phyloP scores from a whole-genome alignment of 2,888 invertebrate species.

The Torymus tubicola region DNA sequence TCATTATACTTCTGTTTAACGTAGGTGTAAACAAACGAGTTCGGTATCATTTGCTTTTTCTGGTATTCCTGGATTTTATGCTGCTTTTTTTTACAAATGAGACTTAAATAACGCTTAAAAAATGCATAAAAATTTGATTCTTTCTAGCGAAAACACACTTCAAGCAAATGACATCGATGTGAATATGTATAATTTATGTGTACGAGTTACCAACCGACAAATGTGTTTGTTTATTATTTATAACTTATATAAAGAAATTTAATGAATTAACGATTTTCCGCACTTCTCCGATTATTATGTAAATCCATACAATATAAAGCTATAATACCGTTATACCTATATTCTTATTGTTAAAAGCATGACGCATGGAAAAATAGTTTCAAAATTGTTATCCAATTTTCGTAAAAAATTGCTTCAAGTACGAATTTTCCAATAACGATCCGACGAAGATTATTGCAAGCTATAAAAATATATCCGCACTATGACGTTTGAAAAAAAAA shows the following conservation, averaged over 20 bases:
- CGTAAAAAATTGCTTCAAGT: too few relatives aligned
- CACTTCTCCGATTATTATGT: conserved; percentile 17
- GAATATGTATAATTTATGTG: conserved; percentile 63
- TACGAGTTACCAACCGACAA: conserved; percentile 66
- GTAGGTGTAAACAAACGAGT: conserved; percentile 6
- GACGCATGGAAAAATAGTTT: conserved; percentile 4
- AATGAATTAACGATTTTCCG: conserved; percentile 29
- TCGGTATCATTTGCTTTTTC: conserved; percentile 25
- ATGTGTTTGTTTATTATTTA: conserved; percentile 57
- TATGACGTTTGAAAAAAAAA: too few relatives aligned
- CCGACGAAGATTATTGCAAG: too few relatives aligned
- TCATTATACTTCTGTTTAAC: conserved; percentile 37
- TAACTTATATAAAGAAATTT: conserved; percentile 28
- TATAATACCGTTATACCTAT: conserved; percentile 5
- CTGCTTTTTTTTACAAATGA: background rate
- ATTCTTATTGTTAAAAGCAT: conserved; percentile 1
- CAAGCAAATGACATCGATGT: conserved; percentile 19
- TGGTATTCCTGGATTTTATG: conserved; percentile 28
- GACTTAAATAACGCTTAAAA: background rate
- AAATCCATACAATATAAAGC: conserved; percentile 18
- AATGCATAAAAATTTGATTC: background rate
- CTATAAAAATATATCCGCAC: too few relatives aligned
- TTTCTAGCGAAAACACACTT: conserved; percentile 15
- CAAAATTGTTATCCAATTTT: too few relatives aligned
- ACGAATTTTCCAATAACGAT: too few relatives aligned